Base-by-base conservation (phyloP, 1,140 invertebrate genomes). In the Dufourea novaeangliae region DNA sequence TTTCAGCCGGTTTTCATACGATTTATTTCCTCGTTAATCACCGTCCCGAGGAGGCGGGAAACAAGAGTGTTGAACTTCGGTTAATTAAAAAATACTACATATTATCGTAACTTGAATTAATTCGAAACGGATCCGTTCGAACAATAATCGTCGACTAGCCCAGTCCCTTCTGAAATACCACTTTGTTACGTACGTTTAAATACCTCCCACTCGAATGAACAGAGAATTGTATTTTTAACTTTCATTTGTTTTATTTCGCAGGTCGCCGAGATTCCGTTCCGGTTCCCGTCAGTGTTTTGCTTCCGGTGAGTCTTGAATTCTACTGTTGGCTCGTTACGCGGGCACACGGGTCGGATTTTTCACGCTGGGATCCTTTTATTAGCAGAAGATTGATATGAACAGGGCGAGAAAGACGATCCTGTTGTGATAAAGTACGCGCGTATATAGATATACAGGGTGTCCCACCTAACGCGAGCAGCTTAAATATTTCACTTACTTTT, bases 251-350 rank as follows among this genome's bases (percentile, higher is more conserved):
- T 52, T n/a, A n/a, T 29, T 17, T 73, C 62, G 17, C 70, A 73
- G 59, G 14, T 20, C 11, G 5, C 3, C 54, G 7, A n/a, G 20
- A n/a, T 4, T 25, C 22, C 0, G 37, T 12, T 4, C 34, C n/a
- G 25, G 20, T 27, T 34, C n/a, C 17, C 34, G n/a, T n/a, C 17
- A 4, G 7, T n/a, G n/a, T n/a, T 34, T 37, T 11, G 5, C n/a
- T 64, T 52, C 39, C 22, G 70, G 70, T 73, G 44, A 73, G 70
- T 73, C 7, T n/a, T n/a, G n/a, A n/a, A n/a, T n/a, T n/a, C n/a
- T n/a, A n/a, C n/a, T n/a, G n/a, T n/a, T n/a, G n/a, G n/a, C n/a
- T n/a, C n/a, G n/a, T n/a, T n/a, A n/a, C n/a, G n/a, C n/a, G n/a
- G n/a, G n/a, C n/a, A n/a, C n/a, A n/a, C n/a, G n/a, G n/a, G n/a